Base-by-base conservation (phyloP, 2,888 invertebrate genomes). In the Macrophya annulata region DNA sequence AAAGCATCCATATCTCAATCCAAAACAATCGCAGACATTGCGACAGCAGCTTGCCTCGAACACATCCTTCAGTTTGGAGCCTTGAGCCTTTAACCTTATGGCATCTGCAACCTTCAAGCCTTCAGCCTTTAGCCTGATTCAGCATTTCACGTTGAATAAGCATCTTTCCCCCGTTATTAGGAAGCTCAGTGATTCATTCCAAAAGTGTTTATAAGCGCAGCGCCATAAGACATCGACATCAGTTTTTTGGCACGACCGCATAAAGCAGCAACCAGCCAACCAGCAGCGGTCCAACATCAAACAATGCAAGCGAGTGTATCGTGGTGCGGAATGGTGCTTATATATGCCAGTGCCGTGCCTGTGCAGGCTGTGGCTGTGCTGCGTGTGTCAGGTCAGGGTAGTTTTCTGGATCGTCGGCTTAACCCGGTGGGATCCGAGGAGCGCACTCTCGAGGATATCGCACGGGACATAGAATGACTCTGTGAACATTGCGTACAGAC, bases 391-490 rank as follows among this genome's bases (percentile, higher is more conserved):
- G 89, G 87, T 90, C 91, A 89, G 89, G 90, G 89, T 90, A 89
- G 90, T 90, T 90, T 90, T 87, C 88, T 87, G 86, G 87, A 86
- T 86, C 84, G 85, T 83, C 86, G 84, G 90, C 89, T 89, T 90
- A 90, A 89, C 89, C 89, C 90, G 71, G 45, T 71, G 31, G 71
- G 68, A 83, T 71, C 71, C 83, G 68, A 31, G 83, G 83, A 81
- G 21, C 43, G 40, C 81, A 81, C 81, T 77, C 77, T 55, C 55
- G 40, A 90, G 90, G 88, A 89, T 91, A 90, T 91, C 89, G 90
- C 90, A 91, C 90, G 90, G 90, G 89, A 92, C 91, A 92, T 91
- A 91, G 89, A 91, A 92, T 92, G 92, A 91, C 90, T 91, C 92
- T 92, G 92, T 92, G 92, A 92, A 92, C 92, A 92, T 91, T 91